phyloP scores from a whole-genome alignment of 2,797 vertebrate genomes.

The Sebastes hubbsi region DNA sequence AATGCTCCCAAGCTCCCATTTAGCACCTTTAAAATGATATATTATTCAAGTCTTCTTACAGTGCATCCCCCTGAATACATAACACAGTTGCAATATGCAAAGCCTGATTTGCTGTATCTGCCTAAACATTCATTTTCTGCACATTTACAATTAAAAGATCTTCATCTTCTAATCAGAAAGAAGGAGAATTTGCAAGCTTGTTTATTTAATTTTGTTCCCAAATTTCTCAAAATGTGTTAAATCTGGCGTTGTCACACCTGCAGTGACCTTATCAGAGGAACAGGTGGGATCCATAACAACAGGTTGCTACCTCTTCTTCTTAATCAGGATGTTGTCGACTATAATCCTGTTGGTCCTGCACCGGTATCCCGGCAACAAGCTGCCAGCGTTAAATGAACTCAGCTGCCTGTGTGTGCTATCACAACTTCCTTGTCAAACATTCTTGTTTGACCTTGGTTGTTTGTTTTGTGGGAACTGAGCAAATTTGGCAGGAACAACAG shows the following conservation, averaged over 20 bases:
- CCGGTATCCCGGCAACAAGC: conserved; percentile 61
- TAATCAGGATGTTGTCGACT: background rate
- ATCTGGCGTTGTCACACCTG: background rate
- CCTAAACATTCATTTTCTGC: background rate
- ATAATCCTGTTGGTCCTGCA: background rate
- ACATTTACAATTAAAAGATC: background rate
- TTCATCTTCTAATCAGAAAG: background rate
- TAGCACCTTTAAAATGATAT: too few species aligned
- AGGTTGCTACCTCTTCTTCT: background rate
- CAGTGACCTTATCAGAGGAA: background rate
- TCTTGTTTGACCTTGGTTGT: conserved; percentile 45
- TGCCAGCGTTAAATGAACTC: background rate
- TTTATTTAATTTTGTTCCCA: background rate
- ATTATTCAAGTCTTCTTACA: background rate
- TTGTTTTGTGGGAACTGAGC: conserved; percentile 38
- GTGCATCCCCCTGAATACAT: background rate
- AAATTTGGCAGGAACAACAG: background rate
- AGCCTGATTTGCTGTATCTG: background rate
- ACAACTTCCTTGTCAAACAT: conserved; percentile 21
- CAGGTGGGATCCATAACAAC: conserved; percentile 32
- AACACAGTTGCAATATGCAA: background rate
- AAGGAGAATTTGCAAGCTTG: background rate
- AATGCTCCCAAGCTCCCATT: too few species aligned
- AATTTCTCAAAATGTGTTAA: background rate
- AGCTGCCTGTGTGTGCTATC: conserved; percentile 31